Evolutionary conservation across 2,888 invertebrate genomes (phyloP).

Genomic region (Hanleya hanleyi): DNA sequence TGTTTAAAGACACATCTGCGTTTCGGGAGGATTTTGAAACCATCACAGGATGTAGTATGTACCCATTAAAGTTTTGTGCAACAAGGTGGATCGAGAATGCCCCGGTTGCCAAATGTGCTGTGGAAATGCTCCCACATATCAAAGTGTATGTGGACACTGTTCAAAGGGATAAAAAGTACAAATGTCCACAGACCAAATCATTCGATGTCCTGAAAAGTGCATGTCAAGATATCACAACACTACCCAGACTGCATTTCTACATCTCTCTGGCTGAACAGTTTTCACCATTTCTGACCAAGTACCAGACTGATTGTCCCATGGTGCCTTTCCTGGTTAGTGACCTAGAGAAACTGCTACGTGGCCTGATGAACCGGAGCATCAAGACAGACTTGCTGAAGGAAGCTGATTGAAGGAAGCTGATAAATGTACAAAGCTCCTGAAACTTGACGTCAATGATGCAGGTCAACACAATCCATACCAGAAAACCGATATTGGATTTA

Average conservation of each 20-base stretch:
- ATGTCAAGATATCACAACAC: neutral
- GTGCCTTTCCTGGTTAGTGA: conserved; percentile 6
- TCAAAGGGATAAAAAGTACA: neutral
- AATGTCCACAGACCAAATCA: neutral
- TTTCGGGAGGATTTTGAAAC: neutral
- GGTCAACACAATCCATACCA: neutral
- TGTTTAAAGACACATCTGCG: conserved; percentile 1
- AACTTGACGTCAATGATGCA: neutral
- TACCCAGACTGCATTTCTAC: conserved; percentile 3
- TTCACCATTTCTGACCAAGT: conserved; percentile 5
- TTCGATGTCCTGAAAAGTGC: neutral
- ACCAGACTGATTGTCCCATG: conserved; percentile 9
- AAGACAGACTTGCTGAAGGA: neutral
- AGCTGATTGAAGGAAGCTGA: neutral
- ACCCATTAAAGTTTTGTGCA: neutral
- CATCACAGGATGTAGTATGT: neutral
- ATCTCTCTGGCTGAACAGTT: neutral
- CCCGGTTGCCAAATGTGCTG: neutral
- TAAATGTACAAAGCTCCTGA: neutral
- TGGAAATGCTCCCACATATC: neutral
- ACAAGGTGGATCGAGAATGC: conserved; percentile 3
- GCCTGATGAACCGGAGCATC: neutral
- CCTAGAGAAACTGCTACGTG: neutral
- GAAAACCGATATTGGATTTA: neutral
- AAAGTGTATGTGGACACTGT: neutral